phyloP scores from a whole-genome alignment of 2,113 vertebrate species.

The Gasterosteus nipponicus region DNA sequence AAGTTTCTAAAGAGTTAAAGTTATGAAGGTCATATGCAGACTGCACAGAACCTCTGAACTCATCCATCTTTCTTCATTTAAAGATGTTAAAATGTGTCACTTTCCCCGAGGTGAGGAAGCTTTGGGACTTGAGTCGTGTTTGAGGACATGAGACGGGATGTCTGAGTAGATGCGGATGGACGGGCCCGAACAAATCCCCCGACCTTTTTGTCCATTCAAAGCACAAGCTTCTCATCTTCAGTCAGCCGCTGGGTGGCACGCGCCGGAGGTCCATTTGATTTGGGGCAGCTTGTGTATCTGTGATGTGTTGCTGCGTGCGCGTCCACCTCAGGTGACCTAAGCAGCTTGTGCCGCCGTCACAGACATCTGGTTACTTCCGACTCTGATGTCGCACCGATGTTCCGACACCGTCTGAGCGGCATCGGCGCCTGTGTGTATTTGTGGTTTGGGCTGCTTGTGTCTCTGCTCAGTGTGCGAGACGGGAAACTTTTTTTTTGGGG shows the following conservation, averaged over 20 bases:
- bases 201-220: constrained; percentile 11
- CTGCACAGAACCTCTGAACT: background rate
- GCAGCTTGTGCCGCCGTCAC: constrained; percentile 62
- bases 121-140: constrained; percentile 17
- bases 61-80: constrained; percentile 29
- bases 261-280: constrained; percentile 3
- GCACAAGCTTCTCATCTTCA: background rate
- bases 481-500: background rate
- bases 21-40: background rate
- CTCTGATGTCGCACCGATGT: constrained; percentile 57
- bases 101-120: constrained; percentile 35
- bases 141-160: background rate
- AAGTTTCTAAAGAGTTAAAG: background rate
- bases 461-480: too few species aligned
- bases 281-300: constrained; percentile 30
- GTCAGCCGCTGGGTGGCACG: background rate
- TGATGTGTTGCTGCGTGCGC: constrained; percentile 3
- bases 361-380: constrained; percentile 66
- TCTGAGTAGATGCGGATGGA: background rate
- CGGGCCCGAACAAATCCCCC: too few species aligned
- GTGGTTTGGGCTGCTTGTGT: too few species aligned
- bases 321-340: constrained; percentile 49
- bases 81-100: constrained; percentile 23
- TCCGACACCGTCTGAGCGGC: constrained; percentile 61
- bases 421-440: background rate